Conservation (phyloP, 2,113 vertebrate species). For the Gobio gobio region DNA sequence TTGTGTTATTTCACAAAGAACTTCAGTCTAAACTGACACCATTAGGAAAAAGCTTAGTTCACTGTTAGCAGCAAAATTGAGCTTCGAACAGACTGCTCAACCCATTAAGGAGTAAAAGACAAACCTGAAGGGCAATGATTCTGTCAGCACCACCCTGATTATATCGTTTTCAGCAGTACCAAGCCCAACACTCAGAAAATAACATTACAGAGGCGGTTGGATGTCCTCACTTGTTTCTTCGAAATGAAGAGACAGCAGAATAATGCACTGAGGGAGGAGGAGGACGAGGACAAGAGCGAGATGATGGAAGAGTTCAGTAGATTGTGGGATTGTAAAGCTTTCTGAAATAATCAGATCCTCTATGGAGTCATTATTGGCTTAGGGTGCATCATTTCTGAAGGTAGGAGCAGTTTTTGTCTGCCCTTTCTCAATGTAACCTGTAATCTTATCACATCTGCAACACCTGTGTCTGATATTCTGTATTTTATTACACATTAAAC, state of each 20-base stretch:
- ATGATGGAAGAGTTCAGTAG: constrained; percentile 10
- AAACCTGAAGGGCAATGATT: not conserved
- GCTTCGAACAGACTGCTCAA: constrained; percentile 1
- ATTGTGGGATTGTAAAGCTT: constrained; percentile 5
- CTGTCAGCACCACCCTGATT: not conserved
- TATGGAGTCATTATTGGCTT: constrained; percentile 11
- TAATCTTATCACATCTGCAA: not conserved
- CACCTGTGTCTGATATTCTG: not conserved
- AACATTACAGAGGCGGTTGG: constrained; percentile 32
- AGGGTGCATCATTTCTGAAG: constrained; percentile 23
- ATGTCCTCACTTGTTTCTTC: constrained; percentile 20
- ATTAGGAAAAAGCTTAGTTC: constrained; percentile 17
- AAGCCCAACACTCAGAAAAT: not conserved
- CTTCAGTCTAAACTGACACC: not conserved
- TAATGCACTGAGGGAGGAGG: constrained; percentile 4
- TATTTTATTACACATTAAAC: too few species aligned
- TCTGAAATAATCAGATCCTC: constrained; percentile 1
- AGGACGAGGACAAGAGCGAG: constrained; percentile 21
- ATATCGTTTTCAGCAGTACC: constrained; percentile 28
- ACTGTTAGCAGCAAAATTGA: constrained; percentile 3
- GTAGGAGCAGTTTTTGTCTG: not conserved
- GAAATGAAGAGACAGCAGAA: constrained; percentile 19
- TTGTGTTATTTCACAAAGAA: not conserved
- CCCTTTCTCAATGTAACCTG: not conserved
- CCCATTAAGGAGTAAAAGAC: constrained; percentile 17